Conservation (phyloP, 2,797 vertebrate genomes). For the Salmo trutta region DNA sequence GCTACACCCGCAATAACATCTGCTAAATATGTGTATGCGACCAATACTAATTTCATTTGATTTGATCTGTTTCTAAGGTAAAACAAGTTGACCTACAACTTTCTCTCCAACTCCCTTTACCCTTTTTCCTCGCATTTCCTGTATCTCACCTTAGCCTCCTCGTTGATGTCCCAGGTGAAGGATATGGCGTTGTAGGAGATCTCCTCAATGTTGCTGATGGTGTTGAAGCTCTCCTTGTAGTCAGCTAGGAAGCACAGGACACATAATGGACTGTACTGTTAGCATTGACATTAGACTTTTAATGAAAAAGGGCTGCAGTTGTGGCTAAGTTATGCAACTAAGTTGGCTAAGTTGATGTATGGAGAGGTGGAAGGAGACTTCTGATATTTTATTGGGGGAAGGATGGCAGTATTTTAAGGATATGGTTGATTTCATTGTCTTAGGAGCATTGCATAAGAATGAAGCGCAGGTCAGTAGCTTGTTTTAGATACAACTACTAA, state of each 20-base stretch:
- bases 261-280: background rate
- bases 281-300: background rate
- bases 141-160: constrained; percentile 92
- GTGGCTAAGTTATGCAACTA: background rate
- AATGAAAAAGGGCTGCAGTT: background rate
- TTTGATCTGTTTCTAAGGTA: too few relatives aligned
- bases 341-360: background rate
- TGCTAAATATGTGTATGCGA: too few relatives aligned
- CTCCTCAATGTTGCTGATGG: constrained; percentile 98
- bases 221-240: constrained; percentile 99
- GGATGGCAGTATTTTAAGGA: background rate
- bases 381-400: background rate
- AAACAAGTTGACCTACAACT: too few relatives aligned
- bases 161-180: constrained; percentile 98
- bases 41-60: too few relatives aligned
- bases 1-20: too few relatives aligned
- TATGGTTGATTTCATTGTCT: background rate
- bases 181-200: constrained; percentile 98
- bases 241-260: constrained; percentile 78
- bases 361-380: background rate
- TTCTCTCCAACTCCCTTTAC: too few relatives aligned
- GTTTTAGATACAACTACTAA: background rate
- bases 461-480: constrained; percentile 3
- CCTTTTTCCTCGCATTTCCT: background rate
- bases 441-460: background rate